Conservation (phyloP, 2,797 vertebrate species). For the Syngnathus acus region DNA sequence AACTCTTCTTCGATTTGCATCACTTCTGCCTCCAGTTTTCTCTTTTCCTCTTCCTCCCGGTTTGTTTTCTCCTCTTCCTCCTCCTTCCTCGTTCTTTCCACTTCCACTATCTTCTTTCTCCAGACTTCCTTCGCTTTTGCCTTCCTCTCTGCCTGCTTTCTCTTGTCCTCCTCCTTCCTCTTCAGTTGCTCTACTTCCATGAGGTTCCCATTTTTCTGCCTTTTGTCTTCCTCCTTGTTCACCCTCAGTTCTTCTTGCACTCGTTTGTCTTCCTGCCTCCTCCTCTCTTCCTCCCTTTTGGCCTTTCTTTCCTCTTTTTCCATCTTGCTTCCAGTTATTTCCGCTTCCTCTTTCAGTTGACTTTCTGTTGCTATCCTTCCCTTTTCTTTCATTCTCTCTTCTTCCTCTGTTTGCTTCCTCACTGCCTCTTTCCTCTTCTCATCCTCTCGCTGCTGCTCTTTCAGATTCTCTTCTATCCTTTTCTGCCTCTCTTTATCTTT, state of each 20-base stretch:
- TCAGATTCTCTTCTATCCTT: conserved; percentile 30
- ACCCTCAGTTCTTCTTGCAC: no score
- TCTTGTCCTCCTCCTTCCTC: no score
- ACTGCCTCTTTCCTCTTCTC: not conserved
- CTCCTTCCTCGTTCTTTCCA: not conserved
- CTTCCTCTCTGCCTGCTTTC: not conserved
- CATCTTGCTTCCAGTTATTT: no score
- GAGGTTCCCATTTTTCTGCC: no score
- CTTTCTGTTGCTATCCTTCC: no score
- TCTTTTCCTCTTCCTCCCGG: not conserved
- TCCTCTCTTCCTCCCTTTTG: not conserved
- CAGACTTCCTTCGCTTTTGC: not conserved
- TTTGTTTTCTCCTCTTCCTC: not conserved
- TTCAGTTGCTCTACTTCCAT: no score
- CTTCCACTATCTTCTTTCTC: not conserved
- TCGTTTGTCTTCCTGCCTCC: not conserved
- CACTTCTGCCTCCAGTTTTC: not conserved
- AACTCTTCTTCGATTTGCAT: conserved; percentile 4
- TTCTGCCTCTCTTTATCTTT: conserved; percentile 34
- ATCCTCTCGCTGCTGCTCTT: conserved; percentile 12
- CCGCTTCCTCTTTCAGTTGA: no score
- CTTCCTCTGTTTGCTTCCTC: no score
- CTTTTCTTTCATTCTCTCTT: no score
- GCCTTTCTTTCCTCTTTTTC: no score
- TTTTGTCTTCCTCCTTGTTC: no score